phyloP scores from a whole-genome alignment of 2,888 invertebrate genomes.

The Bedellia somnulentella region DNA sequence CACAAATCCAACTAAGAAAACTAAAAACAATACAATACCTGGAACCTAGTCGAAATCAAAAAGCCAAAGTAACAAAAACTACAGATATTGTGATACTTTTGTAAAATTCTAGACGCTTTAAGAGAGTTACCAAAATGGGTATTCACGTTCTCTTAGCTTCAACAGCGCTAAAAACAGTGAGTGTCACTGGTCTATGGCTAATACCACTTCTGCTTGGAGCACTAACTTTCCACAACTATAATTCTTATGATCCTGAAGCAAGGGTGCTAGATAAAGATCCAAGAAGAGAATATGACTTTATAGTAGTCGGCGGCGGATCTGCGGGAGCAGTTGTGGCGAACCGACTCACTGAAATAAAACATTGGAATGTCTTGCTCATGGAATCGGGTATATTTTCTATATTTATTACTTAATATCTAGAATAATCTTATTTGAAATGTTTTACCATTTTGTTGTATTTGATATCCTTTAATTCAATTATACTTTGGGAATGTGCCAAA shows the following conservation, averaged over 20 bases:
- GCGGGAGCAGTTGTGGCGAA: constrained; percentile 89
- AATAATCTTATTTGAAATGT: no score
- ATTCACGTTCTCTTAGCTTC: constrained; percentile 74
- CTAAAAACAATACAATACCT: constrained; percentile 9
- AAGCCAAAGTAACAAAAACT: constrained; percentile 10
- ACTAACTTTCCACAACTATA: constrained; percentile 78
- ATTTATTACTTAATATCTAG: no score
- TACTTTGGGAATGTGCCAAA: no score
- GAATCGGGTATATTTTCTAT: constrained; percentile 63
- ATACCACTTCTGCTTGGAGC: constrained; percentile 82
- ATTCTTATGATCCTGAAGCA: constrained; percentile 79
- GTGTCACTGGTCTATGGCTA: constrained; percentile 80
- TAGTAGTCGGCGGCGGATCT: constrained; percentile 84
- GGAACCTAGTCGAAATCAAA: constrained; percentile 19
- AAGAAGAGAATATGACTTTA: constrained; percentile 80
- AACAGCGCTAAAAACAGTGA: constrained; percentile 77
- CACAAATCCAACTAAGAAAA: no score
- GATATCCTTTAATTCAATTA: no score
- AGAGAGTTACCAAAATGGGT: constrained; percentile 62
- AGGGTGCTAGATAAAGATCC: constrained; percentile 70
- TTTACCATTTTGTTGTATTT: no score
- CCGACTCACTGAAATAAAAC: constrained; percentile 73
- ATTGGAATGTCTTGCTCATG: constrained; percentile 76
- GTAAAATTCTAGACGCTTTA: constrained; percentile 4
- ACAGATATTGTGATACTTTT: constrained; percentile 20